Conservation (phyloP, 2,888 invertebrate genomes). For the Ectemnius lituratus region DNA sequence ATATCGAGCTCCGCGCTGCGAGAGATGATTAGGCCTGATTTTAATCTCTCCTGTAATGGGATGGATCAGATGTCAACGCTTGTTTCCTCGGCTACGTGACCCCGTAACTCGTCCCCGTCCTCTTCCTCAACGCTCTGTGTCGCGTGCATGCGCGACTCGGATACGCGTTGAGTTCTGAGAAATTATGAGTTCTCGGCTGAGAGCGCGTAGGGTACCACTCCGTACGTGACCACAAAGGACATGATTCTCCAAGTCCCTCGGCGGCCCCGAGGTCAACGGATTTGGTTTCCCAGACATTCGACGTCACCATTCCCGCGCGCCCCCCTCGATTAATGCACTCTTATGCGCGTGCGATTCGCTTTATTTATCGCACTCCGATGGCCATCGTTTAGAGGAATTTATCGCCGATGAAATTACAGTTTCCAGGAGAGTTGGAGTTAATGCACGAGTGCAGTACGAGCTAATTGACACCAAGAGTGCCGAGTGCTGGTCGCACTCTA, state of each 20-base stretch:
- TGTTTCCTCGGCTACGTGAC: slow-evolving; percentile 1
- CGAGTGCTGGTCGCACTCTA: too few species aligned
- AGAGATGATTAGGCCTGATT: slow-evolving; percentile 1
- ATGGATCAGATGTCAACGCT: slow-evolving; percentile 1
- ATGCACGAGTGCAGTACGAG: too few species aligned
- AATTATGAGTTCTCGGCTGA: neutral
- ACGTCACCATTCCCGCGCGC: neutral
- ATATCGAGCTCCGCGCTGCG: neutral
- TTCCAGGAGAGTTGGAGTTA: neutral
- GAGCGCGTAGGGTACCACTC: neutral
- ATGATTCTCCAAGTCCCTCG: neutral
- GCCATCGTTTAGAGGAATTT: too few species aligned
- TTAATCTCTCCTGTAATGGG: neutral
- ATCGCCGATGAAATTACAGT: neutral
- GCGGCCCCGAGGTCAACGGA: slow-evolving; percentile 21
- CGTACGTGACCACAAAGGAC: slow-evolving; percentile 18
- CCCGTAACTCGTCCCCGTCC: neutral
- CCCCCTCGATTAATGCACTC: neutral
- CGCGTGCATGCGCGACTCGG: neutral
- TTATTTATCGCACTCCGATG: neutral
- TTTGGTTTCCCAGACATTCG: slow-evolving; percentile 18
- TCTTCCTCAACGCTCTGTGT: neutral
- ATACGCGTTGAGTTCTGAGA: neutral
- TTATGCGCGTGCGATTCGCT: neutral
- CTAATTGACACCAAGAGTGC: neutral